A percentile compares a stretch with the other conserved stretches of the same genome.
These are phyloP conservation scores for Synanceia verrucosa DNA, from an alignment of 2,797 vertebrate genomes.

Conservation along the genomic window DNA sequence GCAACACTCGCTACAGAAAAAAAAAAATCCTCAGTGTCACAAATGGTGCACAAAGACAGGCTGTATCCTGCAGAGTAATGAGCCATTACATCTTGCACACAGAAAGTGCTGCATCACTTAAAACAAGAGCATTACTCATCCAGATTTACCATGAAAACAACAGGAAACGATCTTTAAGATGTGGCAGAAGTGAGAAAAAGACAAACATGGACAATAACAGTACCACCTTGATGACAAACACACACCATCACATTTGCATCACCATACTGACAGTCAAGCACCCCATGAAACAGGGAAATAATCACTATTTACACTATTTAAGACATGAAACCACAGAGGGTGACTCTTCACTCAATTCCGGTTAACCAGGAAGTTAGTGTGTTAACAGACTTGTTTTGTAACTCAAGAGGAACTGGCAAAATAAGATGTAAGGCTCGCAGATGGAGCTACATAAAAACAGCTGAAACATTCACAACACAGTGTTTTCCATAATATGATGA, in stretches of 20 bases:
- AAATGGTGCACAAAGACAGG: slow-evolving; percentile 24
- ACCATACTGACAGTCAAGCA: slow-evolving; percentile 52
- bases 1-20: slow-evolving; percentile 25
- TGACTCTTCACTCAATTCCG: slow-evolving; percentile 12
- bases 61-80: slow-evolving; percentile 40
- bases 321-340: slow-evolving; percentile 48
- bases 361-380: slow-evolving; percentile 56
- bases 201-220: slow-evolving; percentile 38
- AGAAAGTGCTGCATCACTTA: slow-evolving; percentile 36
- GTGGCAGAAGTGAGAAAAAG: slow-evolving; percentile 10
- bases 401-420: slow-evolving; percentile 49
- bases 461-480: slow-evolving; percentile 39
- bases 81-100: slow-evolving; percentile 32
- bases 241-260: slow-evolving; percentile 49
- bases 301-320: slow-evolving; percentile 65
- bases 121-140: slow-evolving; percentile 9
- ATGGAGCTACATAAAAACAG: slow-evolving; percentile 32
- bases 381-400: slow-evolving; percentile 50
- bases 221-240: slow-evolving; percentile 57
- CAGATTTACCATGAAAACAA: slow-evolving; percentile 27
- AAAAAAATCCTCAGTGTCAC: slow-evolving; percentile 32
- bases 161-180: slow-evolving; percentile 8
- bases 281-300: slow-evolving; percentile 34
- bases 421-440: slow-evolving; percentile 42
- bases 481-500: slow-evolving; percentile 16